Percentiles rank a stretch among this genome's conserved stretches.
These are phyloP conservation scores for Acronicta alni DNA, from an alignment of 2,888 invertebrate species.

Conservation along the genomic window DNA sequence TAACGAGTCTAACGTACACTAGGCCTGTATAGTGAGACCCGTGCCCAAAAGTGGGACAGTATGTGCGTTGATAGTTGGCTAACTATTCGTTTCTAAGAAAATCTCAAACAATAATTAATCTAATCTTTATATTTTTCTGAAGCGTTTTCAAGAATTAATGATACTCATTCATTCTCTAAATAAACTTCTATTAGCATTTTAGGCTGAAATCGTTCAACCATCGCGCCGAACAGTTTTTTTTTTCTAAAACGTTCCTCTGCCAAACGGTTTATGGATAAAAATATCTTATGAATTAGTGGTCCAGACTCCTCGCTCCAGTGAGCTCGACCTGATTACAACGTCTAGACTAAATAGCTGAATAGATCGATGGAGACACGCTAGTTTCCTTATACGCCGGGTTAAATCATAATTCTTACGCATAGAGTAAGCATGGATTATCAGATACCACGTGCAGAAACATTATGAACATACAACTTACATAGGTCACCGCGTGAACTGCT, in stretches of 20 bases:
- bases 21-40: too few relatives aligned
- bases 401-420: conserved; percentile 23
- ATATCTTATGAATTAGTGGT: conserved; percentile 43
- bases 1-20: too few relatives aligned
- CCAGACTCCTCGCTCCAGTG: conserved; percentile 5
- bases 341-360: conserved; percentile 34
- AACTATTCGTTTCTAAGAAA: too few relatives aligned
- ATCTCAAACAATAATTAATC: too few relatives aligned
- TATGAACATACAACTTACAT: too few relatives aligned
- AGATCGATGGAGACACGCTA: conserved; percentile 22
- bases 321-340: conserved; percentile 37
- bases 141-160: not conserved
- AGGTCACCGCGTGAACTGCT: too few relatives aligned
- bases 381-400: conserved; percentile 25
- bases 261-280: conserved; percentile 28
- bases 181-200: not conserved
- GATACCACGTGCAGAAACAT: too few relatives aligned
- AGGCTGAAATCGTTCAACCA: not conserved
- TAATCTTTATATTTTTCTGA: not conserved
- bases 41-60: too few relatives aligned
- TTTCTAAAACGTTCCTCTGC: conserved; percentile 5
- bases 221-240: not conserved
- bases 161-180: not conserved
- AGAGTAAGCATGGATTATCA: too few relatives aligned
- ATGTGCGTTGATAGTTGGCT: too few relatives aligned